Conservation (phyloP, 2,888 invertebrate species). For the Hedya salicella region DNA sequence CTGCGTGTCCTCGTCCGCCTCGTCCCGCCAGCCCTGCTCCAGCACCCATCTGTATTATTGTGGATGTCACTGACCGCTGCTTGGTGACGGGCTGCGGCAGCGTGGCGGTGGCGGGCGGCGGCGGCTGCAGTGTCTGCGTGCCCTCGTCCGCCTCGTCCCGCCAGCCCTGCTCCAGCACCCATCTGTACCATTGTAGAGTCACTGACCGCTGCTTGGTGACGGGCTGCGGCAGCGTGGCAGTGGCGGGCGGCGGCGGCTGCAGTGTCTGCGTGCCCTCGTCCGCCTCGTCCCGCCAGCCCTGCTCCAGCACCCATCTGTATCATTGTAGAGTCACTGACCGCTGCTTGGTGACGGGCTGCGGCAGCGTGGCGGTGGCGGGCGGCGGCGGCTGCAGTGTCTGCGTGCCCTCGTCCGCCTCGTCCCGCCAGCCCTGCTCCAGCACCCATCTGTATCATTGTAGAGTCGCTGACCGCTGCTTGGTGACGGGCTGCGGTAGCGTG, state of each 20-base stretch:
- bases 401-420: slow-evolving; percentile 65
- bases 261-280: slow-evolving; percentile 76
- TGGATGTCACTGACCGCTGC: slow-evolving; percentile 20
- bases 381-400: slow-evolving; percentile 71
- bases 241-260: slow-evolving; percentile 66
- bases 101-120: slow-evolving; percentile 64
- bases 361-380: slow-evolving; percentile 65
- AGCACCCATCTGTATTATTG: too few species aligned
- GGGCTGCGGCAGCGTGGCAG: slow-evolving; percentile 64
- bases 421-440: too few species aligned
- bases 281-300: too few species aligned
- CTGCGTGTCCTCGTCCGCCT: slow-evolving; percentile 67
- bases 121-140: slow-evolving; percentile 73
- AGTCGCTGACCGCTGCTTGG: slow-evolving; percentile 49
- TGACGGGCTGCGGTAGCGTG: slow-evolving; percentile 64
- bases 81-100: slow-evolving; percentile 66
- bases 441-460: too few species aligned
- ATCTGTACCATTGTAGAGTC: too few species aligned
- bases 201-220: slow-evolving; percentile 56
- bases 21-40: too few species aligned
- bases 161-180: too few species aligned
- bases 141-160: slow-evolving; percentile 54
- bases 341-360: slow-evolving; percentile 64
- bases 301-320: too few species aligned
- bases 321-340: not conserved